Percentiles rank a stretch among this genome's conserved stretches.
Evolutionary conservation across 2,888 invertebrate species (phyloP).

Genomic region (Oasisia sp.): DNA sequence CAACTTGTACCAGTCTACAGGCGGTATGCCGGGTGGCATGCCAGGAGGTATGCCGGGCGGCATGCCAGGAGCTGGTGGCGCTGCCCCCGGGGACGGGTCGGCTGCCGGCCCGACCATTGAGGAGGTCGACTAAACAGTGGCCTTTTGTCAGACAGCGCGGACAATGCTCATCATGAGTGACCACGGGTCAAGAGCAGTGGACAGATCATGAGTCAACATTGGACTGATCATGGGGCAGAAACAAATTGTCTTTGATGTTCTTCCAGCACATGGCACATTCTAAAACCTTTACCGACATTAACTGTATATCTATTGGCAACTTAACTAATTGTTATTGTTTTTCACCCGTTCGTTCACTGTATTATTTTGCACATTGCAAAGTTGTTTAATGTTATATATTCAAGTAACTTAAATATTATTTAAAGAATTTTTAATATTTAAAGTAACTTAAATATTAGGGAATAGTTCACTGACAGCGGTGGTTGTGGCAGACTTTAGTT

Average conservation of each 20-base stretch:
- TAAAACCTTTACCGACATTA: background rate
- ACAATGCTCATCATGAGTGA: background rate
- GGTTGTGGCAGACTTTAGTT: background rate
- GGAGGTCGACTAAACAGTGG: conserved; percentile 69
- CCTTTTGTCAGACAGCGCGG: background rate
- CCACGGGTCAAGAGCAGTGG: background rate
- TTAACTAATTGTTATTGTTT: background rate
- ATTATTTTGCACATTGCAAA: no score
- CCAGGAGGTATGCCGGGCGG: conserved; percentile 70
- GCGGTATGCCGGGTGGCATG: conserved; percentile 73
- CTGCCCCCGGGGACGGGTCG: conserved; percentile 38
- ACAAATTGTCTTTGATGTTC: background rate
- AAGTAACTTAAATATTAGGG: no score
- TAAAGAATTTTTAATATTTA: no score
- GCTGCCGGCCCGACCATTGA: conserved; percentile 68
- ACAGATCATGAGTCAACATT: background rate
- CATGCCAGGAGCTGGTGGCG: conserved; percentile 69
- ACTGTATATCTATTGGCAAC: background rate
- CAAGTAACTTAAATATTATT: no score
- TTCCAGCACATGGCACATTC: background rate
- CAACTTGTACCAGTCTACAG: conserved; percentile 84
- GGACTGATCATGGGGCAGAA: background rate
- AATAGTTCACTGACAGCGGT: no score
- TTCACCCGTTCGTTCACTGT: no score
- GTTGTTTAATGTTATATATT: no score